These are phyloP conservation scores for Cotesia chilonis DNA, from an alignment of 1,140 invertebrate genomes.

Conservation along the genomic window DNA sequence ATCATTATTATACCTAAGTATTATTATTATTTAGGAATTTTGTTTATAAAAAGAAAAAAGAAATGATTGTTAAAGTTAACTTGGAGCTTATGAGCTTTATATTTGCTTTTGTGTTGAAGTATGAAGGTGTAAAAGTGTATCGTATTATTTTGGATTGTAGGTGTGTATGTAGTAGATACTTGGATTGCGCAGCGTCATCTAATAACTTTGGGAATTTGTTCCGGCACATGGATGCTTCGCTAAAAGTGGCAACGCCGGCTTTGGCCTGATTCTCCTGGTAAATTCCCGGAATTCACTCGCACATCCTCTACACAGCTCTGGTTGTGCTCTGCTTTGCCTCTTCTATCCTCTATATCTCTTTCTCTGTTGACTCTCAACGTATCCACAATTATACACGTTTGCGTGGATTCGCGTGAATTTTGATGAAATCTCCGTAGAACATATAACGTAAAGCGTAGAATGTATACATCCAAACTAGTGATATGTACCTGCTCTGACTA, in stretches of 20 bases:
- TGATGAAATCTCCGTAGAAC: slow-evolving; percentile 19
- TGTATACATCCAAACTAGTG: background rate
- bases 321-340: no score
- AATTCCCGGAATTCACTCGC: slow-evolving; percentile 17
- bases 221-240: slow-evolving; percentile 20
- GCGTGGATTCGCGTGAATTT: slow-evolving; percentile 26
- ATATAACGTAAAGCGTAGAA: background rate
- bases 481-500: background rate
- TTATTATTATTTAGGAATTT: no score
- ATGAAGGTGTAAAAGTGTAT: background rate
- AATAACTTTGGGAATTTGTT: slow-evolving; percentile 29
- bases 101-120: no score
- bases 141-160: background rate
- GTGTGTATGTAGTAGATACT: background rate
- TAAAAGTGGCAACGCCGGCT: slow-evolving; percentile 28
- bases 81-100: no score
- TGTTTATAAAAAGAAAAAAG: no score
- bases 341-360: no score
- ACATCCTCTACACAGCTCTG: background rate
- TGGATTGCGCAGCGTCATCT: background rate
- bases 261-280: slow-evolving; percentile 21
- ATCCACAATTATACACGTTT: slow-evolving; percentile 28
- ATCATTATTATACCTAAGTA: no score
- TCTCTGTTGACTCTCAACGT: background rate
- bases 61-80: no score